Percentiles rank a stretch among this genome's conserved stretches.
phyloP scores from a whole-genome alignment of 1,140 invertebrate species.

The Radopholus similis region DNA sequence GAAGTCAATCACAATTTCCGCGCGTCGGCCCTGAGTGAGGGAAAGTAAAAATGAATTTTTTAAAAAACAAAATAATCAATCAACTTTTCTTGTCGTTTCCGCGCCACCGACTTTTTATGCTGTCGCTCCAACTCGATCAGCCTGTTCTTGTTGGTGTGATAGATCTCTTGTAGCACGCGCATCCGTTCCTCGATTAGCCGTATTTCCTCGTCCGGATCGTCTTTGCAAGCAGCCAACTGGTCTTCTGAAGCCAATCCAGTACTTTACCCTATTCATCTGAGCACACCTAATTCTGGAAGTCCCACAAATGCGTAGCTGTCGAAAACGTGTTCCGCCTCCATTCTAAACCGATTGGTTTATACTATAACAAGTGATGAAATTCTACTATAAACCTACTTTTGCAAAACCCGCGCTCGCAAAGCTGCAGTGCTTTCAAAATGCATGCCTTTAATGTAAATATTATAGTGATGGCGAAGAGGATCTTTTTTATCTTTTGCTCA shows the following conservation, averaged over 20 bases:
- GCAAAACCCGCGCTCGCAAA: constrained; percentile 1
- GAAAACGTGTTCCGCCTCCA: constrained; percentile 33
- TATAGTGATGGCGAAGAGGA: not conserved
- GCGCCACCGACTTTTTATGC: not conserved
- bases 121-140: constrained; percentile 7
- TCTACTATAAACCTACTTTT: not conserved
- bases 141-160: constrained; percentile 2
- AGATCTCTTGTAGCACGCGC: constrained; percentile 11
- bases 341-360: constrained; percentile 13
- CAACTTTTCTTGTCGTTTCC: not conserved
- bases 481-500: not conserved
- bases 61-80: not conserved
- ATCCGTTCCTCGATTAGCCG: constrained; percentile 11
- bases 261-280: not conserved
- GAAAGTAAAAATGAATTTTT: not conserved
- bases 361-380: not conserved
- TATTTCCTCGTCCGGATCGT: constrained; percentile 13
- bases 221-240: not conserved
- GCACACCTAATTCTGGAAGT: constrained; percentile 28
- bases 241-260: constrained; percentile 4
- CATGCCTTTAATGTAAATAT: not conserved
- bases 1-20: no score
- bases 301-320: constrained; percentile 27
- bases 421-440: not conserved
- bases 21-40: no score